phyloP scores from a whole-genome alignment of 2,113 vertebrate species.

The Tetrao urogallus region DNA sequence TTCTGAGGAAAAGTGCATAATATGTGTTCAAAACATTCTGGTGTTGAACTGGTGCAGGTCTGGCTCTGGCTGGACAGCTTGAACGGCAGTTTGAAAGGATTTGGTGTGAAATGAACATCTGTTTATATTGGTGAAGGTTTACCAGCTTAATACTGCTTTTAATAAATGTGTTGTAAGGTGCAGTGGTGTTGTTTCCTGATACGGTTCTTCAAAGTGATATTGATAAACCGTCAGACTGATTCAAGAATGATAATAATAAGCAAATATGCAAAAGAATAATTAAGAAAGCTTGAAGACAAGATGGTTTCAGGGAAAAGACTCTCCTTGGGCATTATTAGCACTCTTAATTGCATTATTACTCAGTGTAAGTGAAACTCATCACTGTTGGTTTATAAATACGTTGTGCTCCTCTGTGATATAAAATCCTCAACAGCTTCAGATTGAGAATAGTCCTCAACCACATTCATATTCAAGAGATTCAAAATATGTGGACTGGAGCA shows the following conservation, averaged over 20 bases:
- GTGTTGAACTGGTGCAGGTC: conserved; percentile 20
- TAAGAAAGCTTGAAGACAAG: conserved; percentile 53
- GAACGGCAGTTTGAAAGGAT: conserved; percentile 18
- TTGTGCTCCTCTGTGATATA: background rate
- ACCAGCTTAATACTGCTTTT: conserved; percentile 50
- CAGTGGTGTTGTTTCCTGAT: conserved; percentile 22
- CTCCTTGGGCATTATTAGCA: conserved; percentile 57
- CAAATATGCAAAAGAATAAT: conserved; percentile 66
- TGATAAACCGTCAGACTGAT: conserved; percentile 69
- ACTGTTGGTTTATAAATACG: conserved; percentile 36
- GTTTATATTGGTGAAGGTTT: conserved; percentile 20
- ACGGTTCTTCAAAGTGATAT: conserved; percentile 67
- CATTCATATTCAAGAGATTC: background rate
- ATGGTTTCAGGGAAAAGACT: conserved; percentile 38
- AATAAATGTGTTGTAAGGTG: conserved; percentile 58
- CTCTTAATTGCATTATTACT: conserved; percentile 61
- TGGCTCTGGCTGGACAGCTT: conserved; percentile 26
- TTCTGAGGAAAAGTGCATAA: conserved; percentile 58
- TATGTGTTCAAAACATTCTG: conserved; percentile 56
- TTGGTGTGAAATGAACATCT: conserved; percentile 38
- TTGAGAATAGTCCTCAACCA: background rate
- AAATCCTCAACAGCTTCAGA: background rate
- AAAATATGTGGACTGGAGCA: background rate
- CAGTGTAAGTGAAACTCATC: background rate
- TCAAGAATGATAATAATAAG: conserved; percentile 68